phyloP scores from a whole-genome alignment of 2,797 vertebrate genomes.

The Gastrophryne carolinensis region DNA sequence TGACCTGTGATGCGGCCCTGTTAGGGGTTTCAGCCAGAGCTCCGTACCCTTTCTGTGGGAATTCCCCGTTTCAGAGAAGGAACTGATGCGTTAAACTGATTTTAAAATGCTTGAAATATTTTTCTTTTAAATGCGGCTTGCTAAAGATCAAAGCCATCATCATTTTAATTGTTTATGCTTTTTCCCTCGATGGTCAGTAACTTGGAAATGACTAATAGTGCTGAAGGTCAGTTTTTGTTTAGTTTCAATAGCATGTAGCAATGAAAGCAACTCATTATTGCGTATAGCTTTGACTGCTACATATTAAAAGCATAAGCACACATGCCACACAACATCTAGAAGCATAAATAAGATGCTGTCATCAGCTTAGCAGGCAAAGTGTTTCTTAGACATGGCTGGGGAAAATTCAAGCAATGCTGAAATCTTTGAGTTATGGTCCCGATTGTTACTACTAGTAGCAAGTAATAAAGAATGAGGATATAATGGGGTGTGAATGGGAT shows the following conservation, averaged over 20 bases:
- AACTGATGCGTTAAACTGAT: too few species aligned
- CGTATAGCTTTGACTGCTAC: neutral
- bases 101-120: too few species aligned
- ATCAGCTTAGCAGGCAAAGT: neutral
- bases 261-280: neutral
- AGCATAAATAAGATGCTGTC: neutral
- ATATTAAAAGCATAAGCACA: neutral
- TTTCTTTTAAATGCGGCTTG: too few species aligned
- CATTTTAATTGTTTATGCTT: too few species aligned
- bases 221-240: too few species aligned
- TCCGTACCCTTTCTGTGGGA: too few species aligned
- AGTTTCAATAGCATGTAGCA: neutral
- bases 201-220: too few species aligned
- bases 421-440: neutral
- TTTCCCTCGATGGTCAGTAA: too few species aligned
- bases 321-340: neutral
- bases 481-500: constrained; percentile 16
- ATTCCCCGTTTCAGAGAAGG: too few species aligned
- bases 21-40: too few species aligned
- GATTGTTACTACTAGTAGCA: neutral
- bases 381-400: neutral
- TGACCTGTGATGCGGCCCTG: too few species aligned
- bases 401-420: neutral
- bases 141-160: too few species aligned
- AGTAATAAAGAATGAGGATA: constrained; percentile 7